Percentiles rank a stretch among this genome's conserved stretches.
Evolutionary conservation across 1,140 invertebrate species (phyloP).

Genomic region (Neoseiulus cucumeris): DNA sequence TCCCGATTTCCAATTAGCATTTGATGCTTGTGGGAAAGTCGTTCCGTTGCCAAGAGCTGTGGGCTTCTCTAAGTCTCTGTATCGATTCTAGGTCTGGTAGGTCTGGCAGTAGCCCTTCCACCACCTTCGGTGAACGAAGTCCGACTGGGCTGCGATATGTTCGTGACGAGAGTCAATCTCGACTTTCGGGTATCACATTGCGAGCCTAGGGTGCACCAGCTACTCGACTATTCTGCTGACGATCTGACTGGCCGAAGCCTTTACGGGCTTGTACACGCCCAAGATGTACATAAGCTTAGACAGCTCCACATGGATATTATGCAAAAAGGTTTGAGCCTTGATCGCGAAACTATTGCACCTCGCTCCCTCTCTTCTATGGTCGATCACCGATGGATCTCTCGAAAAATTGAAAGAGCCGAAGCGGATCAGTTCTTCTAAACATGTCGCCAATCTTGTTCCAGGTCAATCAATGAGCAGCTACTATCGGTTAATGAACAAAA

Average conservation of each 20-base stretch:
- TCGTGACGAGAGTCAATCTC: slow-evolving; percentile 83
- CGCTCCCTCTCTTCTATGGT: background rate
- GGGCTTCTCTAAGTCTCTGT: no score
- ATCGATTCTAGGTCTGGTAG: slow-evolving; percentile 66
- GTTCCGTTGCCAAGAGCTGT: no score
- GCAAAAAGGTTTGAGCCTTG: background rate
- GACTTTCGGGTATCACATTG: slow-evolving; percentile 90
- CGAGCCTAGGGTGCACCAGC: slow-evolving; percentile 79
- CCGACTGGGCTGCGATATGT: slow-evolving; percentile 82
- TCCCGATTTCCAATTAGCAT: no score
- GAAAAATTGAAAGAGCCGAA: background rate
- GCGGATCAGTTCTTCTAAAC: background rate
- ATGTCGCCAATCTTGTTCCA: slow-evolving; percentile 44
- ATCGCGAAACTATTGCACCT: background rate
- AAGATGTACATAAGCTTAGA: slow-evolving; percentile 73
- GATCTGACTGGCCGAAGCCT: slow-evolving; percentile 80
- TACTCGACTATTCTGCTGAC: slow-evolving; percentile 76
- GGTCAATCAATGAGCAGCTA: slow-evolving; percentile 90
- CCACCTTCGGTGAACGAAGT: slow-evolving; percentile 92
- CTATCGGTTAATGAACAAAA: slow-evolving; percentile 84
- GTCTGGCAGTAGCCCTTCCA: slow-evolving; percentile 75
- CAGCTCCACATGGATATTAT: slow-evolving; percentile 78
- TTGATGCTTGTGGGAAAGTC: no score
- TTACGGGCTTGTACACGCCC: slow-evolving; percentile 80
- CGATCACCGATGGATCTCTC: slow-evolving; percentile 12